These are phyloP conservation scores for Sebastes glaucus DNA, from an alignment of 2,797 vertebrate genomes.

Conservation along the genomic window DNA sequence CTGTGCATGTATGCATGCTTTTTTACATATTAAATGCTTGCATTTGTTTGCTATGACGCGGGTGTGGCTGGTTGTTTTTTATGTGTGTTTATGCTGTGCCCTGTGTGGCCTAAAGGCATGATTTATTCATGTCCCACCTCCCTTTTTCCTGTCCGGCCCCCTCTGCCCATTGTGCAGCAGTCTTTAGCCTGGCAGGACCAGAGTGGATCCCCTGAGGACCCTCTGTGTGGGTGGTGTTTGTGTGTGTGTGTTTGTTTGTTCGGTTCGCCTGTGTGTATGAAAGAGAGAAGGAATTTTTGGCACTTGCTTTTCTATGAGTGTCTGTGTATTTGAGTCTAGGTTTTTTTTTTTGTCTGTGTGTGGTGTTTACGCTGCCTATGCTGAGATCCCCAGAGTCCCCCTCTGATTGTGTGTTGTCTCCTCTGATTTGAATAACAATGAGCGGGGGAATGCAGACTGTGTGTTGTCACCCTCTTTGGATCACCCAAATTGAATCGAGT, in stretches of 20 bases:
- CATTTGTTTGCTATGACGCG: neutral
- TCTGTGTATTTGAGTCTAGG: constrained; percentile 27
- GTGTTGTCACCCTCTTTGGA: constrained; percentile 60
- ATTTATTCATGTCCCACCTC: constrained; percentile 68
- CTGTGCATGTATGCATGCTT: neutral
- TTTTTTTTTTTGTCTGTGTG: neutral
- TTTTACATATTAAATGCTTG: constrained; percentile 1
- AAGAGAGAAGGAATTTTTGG: constrained; percentile 10
- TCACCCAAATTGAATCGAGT: constrained; percentile 46
- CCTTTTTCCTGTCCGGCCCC: constrained; percentile 41
- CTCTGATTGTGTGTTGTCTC: constrained; percentile 57
- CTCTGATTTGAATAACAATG: constrained; percentile 78
- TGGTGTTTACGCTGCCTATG: constrained; percentile 28
- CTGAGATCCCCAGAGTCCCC: constrained; percentile 49
- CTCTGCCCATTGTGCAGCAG: constrained; percentile 45
- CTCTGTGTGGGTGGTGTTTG: constrained; percentile 4
- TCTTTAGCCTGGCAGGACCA: constrained; percentile 35
- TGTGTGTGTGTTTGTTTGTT: constrained; percentile 25
- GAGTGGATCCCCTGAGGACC: constrained; percentile 32
- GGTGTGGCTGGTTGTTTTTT: constrained; percentile 24
- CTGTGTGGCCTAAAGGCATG: constrained; percentile 59
- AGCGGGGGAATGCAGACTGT: constrained; percentile 60
- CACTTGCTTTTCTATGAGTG: constrained; percentile 32
- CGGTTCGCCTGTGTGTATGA: neutral
- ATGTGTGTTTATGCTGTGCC: constrained; percentile 38